Evolutionary conservation across 37 sponge, comb jelly and placozoan genomes (phyloP).

Genomic region (Halichondria panicea): DNA sequence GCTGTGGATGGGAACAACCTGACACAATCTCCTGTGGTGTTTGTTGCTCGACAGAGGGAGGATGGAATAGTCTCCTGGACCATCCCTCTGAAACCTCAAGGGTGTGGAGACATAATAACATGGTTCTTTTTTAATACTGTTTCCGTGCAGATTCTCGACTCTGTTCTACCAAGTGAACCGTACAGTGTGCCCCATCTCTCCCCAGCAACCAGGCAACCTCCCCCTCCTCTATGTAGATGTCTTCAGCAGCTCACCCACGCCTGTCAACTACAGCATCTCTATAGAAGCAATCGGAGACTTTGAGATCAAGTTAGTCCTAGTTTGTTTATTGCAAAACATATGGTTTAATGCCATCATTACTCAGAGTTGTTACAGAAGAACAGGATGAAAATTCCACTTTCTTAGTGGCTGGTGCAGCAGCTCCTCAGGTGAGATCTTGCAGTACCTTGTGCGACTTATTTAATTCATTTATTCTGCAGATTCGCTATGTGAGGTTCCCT

Average conservation of each 20-base stretch:
- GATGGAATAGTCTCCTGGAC: slow-evolving; percentile 18
- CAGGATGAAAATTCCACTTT: too few species aligned
- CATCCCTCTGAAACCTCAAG: slow-evolving; percentile 20
- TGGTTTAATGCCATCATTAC: too few species aligned
- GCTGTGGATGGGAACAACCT: background rate
- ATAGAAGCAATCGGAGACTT: background rate
- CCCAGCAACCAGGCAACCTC: background rate
- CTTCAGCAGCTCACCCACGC: background rate
- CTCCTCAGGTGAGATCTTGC: too few species aligned
- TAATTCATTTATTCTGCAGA: slow-evolving; percentile 13
- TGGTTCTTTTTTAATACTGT: too few species aligned
- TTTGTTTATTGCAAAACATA: too few species aligned
- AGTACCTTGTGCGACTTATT: too few species aligned
- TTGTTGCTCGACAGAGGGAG: background rate
- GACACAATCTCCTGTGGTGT: background rate
- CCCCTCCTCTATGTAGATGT: background rate
- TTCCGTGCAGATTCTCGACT: slow-evolving; percentile 12
- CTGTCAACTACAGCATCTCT: background rate
- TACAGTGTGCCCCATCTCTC: slow-evolving; percentile 18
- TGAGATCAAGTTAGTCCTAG: background rate
- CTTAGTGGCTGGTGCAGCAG: too few species aligned
- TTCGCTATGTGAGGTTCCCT: slow-evolving; percentile 54
- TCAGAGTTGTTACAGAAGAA: too few species aligned
- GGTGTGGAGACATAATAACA: too few species aligned
- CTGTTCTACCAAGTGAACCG: slow-evolving; percentile 11